These are phyloP conservation scores for Spinus pinus DNA, from an alignment of 2,797 vertebrate genomes.

Conservation along the genomic window DNA sequence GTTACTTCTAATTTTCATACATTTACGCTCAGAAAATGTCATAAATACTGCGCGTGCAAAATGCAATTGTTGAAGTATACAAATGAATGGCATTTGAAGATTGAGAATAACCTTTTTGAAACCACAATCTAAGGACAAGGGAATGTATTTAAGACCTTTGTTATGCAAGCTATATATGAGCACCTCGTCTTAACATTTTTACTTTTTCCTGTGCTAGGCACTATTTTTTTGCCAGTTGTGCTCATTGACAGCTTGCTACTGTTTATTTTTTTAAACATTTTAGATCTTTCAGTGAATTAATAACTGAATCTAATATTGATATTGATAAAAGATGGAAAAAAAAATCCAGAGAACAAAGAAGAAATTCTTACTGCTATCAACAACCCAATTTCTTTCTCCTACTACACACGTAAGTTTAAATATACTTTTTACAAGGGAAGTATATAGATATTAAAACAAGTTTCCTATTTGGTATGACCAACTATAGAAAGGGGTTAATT, in stretches of 20 bases:
- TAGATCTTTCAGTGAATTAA: neutral
- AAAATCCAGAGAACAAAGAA: neutral
- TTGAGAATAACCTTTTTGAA: neutral
- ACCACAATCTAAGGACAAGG: neutral
- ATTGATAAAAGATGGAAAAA: neutral
- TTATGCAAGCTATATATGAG: neutral
- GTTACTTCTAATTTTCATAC: conserved; percentile 4
- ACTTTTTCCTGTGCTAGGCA: neutral
- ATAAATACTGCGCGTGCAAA: neutral
- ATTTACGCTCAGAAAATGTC: neutral
- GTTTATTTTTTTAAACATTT: neutral
- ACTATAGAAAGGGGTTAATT: neutral
- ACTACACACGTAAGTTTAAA: neutral
- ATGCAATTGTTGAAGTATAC: neutral
- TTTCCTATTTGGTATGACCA: neutral
- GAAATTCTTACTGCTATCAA: neutral
- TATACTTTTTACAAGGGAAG: neutral
- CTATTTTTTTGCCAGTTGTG: neutral
- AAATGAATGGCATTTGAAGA: neutral
- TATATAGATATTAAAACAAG: neutral
- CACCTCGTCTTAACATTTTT: neutral
- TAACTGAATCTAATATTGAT: neutral
- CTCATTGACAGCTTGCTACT: neutral
- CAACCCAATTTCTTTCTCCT: neutral
- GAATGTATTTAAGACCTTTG: neutral